Conservation (phyloP, 2,113 vertebrate species). For the Ranitomeya imitator region DNA sequence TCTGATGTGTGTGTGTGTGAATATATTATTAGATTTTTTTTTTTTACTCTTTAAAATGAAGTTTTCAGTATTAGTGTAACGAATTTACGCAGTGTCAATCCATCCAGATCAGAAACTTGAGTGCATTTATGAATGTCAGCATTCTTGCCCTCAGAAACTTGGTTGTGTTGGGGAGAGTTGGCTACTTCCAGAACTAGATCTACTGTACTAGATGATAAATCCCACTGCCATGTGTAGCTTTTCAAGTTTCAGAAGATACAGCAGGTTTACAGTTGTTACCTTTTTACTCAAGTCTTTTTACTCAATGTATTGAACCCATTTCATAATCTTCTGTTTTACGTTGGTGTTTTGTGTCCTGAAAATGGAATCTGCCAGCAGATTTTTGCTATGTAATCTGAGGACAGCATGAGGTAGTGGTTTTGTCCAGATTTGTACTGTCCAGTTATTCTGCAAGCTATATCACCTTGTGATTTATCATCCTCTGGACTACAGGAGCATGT, state of each 20-base stretch:
- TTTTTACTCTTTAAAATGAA: not conserved
- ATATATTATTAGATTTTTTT: too few species aligned
- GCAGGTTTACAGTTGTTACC: not conserved
- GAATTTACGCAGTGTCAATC: not conserved
- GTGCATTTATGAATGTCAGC: not conserved
- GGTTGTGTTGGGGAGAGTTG: not conserved
- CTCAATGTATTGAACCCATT: not conserved
- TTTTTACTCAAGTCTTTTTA: not conserved
- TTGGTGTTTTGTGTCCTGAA: too few species aligned
- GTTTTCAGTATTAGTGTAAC: not conserved
- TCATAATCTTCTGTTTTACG: not conserved
- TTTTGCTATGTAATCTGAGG: too few species aligned
- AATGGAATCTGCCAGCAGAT: too few species aligned
- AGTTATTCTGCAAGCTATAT: too few species aligned
- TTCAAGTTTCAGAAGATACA: not conserved
- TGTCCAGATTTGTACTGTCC: too few species aligned
- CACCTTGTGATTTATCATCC: too few species aligned
- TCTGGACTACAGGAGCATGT: too few species aligned
- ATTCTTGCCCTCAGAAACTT: not conserved
- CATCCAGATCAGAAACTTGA: not conserved
- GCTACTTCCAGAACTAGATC: not conserved
- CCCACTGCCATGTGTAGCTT: not conserved
- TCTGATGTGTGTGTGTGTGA: not conserved
- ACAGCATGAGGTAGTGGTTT: too few species aligned
- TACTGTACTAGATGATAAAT: not conserved